Evolutionary conservation across 2,797 vertebrate genomes (phyloP).

Genomic region (Enteromius mattozi): DNA sequence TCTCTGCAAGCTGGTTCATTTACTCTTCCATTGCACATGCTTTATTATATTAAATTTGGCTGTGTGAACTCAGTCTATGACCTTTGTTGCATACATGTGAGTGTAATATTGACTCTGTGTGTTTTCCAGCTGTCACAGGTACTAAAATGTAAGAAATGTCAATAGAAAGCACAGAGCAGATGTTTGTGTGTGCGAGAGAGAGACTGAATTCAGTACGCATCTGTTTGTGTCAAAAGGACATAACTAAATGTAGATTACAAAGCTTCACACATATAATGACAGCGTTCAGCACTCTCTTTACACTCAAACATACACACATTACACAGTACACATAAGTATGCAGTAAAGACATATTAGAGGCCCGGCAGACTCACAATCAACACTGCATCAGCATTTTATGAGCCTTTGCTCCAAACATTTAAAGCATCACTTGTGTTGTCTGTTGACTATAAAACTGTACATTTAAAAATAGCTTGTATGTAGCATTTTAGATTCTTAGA

Average conservation of each 20-base stretch:
- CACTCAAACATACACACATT: slow-evolving; percentile 25
- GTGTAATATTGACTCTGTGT: neutral
- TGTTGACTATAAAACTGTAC: neutral
- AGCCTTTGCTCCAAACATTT: neutral
- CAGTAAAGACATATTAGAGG: slow-evolving; percentile 5
- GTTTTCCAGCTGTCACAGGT: neutral
- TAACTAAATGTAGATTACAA: slow-evolving; percentile 35
- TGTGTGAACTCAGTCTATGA: neutral
- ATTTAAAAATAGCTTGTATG: neutral
- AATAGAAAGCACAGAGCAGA: slow-evolving; percentile 11
- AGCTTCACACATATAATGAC: slow-evolving; percentile 39
- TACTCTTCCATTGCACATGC: neutral
- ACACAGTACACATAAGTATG: slow-evolving; percentile 15
- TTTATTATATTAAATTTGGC: neutral
- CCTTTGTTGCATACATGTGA: neutral
- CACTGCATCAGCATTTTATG: neutral
- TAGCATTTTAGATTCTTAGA: neutral
- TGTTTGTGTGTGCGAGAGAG: neutral
- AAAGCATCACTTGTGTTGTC: neutral
- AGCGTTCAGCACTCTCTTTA: slow-evolving; percentile 12
- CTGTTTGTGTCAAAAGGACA: slow-evolving; percentile 15
- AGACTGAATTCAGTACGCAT: slow-evolving; percentile 13
- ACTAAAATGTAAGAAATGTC: slow-evolving; percentile 11
- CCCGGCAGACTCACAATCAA: neutral
- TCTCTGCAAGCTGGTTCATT: neutral